Conservation (phyloP, 2,888 invertebrate species). For the Kryphioiulus occultus region DNA sequence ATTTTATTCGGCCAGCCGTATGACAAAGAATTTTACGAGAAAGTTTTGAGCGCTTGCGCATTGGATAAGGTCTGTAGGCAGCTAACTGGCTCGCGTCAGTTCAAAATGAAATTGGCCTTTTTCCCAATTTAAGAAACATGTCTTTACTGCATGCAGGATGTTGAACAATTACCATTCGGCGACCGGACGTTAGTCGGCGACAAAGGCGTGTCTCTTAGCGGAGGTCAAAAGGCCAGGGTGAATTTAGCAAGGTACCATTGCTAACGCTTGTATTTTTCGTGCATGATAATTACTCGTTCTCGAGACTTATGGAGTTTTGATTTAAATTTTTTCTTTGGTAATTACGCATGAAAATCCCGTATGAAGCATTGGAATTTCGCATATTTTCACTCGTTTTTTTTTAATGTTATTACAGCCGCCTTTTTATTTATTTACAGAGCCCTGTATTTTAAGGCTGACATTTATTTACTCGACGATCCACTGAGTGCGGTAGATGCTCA, state of each 20-base stretch:
- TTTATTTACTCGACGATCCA: constrained; percentile 89
- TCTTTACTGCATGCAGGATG: constrained; percentile 57
- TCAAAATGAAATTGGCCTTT: neutral
- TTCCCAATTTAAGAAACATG: neutral
- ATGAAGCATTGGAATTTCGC: neutral
- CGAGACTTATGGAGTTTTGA: too few relatives aligned
- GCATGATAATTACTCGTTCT: too few relatives aligned
- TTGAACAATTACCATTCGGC: constrained; percentile 59
- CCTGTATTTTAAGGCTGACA: constrained; percentile 79
- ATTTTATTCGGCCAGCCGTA: constrained; percentile 84
- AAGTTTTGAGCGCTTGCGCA: constrained; percentile 65
- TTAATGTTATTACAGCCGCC: neutral
- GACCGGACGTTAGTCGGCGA: constrained; percentile 67
- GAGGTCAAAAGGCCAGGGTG: constrained; percentile 68
- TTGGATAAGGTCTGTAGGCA: constrained; percentile 33
- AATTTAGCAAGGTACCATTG: constrained; percentile 64
- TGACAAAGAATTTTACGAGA: constrained; percentile 66
- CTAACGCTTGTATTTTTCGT: neutral
- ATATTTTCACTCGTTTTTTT: neutral
- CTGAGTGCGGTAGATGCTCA: constrained; percentile 92
- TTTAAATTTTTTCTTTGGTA: too few relatives aligned
- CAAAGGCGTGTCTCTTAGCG: constrained; percentile 67
- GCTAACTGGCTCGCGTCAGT: neutral
- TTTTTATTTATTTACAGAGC: constrained; percentile 66
- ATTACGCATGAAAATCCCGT: too few relatives aligned